Percentiles rank a stretch among this genome's conserved stretches.
phyloP scores from a whole-genome alignment of 1,140 invertebrate species.

The Archivesica marissinica region DNA sequence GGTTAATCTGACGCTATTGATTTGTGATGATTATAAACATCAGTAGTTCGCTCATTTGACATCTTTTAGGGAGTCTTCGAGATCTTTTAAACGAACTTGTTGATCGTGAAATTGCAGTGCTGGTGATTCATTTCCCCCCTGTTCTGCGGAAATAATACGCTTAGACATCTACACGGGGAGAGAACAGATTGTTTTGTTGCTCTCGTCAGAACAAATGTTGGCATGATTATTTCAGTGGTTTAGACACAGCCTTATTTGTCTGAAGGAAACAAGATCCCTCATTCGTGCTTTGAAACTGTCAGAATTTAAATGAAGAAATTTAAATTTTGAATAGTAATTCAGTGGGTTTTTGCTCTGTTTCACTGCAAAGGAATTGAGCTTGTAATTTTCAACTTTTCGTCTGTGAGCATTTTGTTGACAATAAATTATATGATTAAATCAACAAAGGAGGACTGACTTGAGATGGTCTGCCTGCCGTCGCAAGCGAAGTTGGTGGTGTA shows the following conservation, averaged over 20 bases:
- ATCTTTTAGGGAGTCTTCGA: slow-evolving; percentile 18
- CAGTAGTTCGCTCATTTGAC: not conserved
- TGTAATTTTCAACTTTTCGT: too few relatives aligned
- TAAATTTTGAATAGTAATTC: not conserved
- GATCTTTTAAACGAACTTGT: slow-evolving; percentile 40
- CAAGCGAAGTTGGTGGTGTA: too few relatives aligned
- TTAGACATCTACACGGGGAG: slow-evolving; percentile 2
- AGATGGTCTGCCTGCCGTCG: too few relatives aligned
- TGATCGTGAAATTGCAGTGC: slow-evolving; percentile 44
- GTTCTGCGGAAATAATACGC: slow-evolving; percentile 39
- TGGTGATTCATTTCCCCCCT: slow-evolving; percentile 22
- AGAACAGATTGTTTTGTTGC: slow-evolving; percentile 23
- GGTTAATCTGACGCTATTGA: slow-evolving; percentile 53
- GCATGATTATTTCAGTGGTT: not conserved
- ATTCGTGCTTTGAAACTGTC: not conserved
- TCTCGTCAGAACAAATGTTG: not conserved
- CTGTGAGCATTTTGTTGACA: too few relatives aligned
- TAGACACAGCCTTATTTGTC: not conserved
- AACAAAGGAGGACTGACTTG: too few relatives aligned
- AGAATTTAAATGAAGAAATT: slow-evolving; percentile 24
- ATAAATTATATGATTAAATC: too few relatives aligned
- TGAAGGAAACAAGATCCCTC: not conserved
- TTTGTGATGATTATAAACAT: slow-evolving; percentile 50
- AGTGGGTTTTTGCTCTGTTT: too few relatives aligned
- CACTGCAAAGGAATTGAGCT: too few relatives aligned